Conservation (phyloP, 2,113 vertebrate species). For the Cyanocitta stelleri region DNA sequence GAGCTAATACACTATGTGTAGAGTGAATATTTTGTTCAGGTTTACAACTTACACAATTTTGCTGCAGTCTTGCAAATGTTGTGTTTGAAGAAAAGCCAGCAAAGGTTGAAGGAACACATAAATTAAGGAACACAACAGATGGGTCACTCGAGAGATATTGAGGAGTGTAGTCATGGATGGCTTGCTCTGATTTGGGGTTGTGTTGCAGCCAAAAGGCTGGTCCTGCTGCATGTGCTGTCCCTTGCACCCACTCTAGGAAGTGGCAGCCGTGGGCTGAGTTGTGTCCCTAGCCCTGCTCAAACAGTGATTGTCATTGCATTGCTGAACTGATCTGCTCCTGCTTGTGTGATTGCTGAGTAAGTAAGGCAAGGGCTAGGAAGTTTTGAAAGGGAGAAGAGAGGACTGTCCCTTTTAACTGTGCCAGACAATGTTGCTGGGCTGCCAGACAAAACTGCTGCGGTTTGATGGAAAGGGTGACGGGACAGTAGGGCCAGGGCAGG, state of each 20-base stretch:
- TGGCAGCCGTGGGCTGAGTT: rapidly evolving
- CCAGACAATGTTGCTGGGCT: background rate
- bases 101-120: background rate
- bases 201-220: background rate
- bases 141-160: background rate
- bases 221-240: background rate
- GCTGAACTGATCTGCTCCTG: background rate
- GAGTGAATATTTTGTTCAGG: background rate
- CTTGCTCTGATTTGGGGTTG: background rate
- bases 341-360: background rate
- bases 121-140: background rate
- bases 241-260: background rate
- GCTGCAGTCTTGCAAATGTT: background rate
- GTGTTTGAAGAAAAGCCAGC: slow-evolving; percentile 14
- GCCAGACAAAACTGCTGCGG: background rate
- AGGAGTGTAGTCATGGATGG: background rate
- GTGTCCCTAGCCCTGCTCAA: background rate
- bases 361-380: background rate
- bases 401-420: background rate
- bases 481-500: background rate
- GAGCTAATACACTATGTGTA: background rate
- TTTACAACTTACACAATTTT: background rate
- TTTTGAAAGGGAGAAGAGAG: background rate
- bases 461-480: background rate
- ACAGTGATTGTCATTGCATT: background rate